Evolutionary conservation across 2,113 vertebrate species (phyloP).

Genomic region (Erythrocercus mccallii): DNA sequence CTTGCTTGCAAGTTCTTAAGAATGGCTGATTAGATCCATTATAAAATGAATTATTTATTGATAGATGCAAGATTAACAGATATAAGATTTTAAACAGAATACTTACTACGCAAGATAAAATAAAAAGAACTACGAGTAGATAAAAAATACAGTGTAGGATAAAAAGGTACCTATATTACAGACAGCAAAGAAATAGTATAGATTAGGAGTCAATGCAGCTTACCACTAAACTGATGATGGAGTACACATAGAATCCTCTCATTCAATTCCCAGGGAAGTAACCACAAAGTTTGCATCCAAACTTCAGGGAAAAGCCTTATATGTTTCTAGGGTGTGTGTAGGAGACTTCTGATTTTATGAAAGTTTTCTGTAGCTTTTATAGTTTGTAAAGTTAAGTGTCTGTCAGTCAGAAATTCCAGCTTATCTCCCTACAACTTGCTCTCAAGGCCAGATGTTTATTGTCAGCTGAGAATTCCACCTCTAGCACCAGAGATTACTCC

Average conservation of each 20-base stretch:
- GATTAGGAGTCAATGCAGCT: no score
- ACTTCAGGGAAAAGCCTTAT: neutral
- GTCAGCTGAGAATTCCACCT: neutral
- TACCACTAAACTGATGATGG: neutral
- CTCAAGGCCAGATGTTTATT: neutral
- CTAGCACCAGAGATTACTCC: neutral
- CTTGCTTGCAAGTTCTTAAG: neutral
- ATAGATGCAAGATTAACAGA: neutral
- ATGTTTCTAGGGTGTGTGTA: rapidly evolving
- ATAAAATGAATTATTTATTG: neutral
- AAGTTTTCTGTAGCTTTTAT: neutral
- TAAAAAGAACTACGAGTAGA: neutral
- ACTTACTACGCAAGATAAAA: neutral
- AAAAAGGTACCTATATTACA: neutral
- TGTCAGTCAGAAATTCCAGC: neutral
- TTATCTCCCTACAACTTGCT: neutral
- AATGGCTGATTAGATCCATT: neutral
- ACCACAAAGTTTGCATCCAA: neutral
- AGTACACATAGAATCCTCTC: neutral
- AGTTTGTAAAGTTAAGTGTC: neutral
- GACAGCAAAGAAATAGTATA: neutral
- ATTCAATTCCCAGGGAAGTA: neutral
- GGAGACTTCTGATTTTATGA: neutral
- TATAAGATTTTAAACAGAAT: neutral
- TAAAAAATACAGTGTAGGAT: neutral